Percentiles rank a stretch among this genome's conserved stretches.
Conservation (phyloP, 2,797 vertebrate species). For the Siniperca undulata region DNA sequence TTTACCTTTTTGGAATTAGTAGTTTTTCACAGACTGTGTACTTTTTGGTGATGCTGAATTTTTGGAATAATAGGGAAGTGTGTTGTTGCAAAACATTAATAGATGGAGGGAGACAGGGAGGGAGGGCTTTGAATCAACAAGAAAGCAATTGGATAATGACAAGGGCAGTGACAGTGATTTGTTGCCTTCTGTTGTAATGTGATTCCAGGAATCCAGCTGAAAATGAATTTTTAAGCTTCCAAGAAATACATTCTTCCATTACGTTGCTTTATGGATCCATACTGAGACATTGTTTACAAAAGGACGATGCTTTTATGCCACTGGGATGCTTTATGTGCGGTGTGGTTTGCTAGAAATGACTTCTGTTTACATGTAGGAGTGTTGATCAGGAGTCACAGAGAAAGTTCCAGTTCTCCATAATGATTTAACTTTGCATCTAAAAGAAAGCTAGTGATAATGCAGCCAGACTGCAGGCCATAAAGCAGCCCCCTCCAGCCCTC, state of each 20-base stretch:
- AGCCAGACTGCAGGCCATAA: slow-evolving; percentile 37
- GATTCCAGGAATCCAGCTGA: slow-evolving; percentile 57
- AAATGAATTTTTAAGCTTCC: slow-evolving; percentile 59
- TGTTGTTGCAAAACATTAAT: slow-evolving; percentile 16
- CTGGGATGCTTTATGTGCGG: slow-evolving; percentile 1
- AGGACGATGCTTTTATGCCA: background rate
- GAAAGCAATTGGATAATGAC: slow-evolving; percentile 68
- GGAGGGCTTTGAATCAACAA: slow-evolving; percentile 38
- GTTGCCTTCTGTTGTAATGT: slow-evolving; percentile 57
- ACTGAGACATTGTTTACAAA: slow-evolving; percentile 6
- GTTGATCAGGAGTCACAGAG: background rate
- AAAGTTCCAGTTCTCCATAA: background rate
- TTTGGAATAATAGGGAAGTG: slow-evolving; percentile 11
- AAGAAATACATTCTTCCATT: slow-evolving; percentile 47
- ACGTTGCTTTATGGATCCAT: slow-evolving; percentile 24
- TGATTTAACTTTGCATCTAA: slow-evolving; percentile 17
- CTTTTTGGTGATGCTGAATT: slow-evolving; percentile 4
- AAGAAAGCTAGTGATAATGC: slow-evolving; percentile 10
- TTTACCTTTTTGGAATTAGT: slow-evolving; percentile 13
- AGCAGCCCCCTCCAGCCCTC: slow-evolving; percentile 4
- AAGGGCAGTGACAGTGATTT: slow-evolving; percentile 59
- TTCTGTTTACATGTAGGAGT: background rate
- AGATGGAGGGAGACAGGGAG: background rate
- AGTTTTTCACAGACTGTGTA: slow-evolving; percentile 14
- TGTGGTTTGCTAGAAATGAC: background rate